phyloP scores from a whole-genome alignment of 2,888 invertebrate species.

The Parnassius apollo region DNA sequence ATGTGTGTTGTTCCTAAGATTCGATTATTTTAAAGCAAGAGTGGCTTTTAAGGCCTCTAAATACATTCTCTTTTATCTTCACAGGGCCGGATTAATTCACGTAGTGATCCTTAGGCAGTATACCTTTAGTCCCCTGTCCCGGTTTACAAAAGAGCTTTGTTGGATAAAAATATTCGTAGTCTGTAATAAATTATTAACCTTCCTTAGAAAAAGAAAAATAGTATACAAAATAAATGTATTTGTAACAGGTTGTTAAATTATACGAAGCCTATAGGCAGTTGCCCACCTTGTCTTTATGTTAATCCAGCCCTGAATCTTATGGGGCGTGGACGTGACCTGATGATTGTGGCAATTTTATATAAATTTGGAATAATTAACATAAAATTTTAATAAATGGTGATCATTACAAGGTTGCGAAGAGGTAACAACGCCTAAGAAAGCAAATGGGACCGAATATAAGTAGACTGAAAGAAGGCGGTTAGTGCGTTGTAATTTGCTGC shows the following conservation, averaged over 20 bases:
- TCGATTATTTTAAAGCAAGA: constrained; percentile 17
- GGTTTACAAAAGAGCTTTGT: too few relatives aligned
- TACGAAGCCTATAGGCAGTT: too few relatives aligned
- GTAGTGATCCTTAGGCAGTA: too few relatives aligned
- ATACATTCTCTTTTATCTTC: constrained; percentile 22
- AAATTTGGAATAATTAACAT: neutral
- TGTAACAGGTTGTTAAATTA: too few relatives aligned
- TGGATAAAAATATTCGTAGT: too few relatives aligned
- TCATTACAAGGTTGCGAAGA: too few relatives aligned
- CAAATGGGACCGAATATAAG: constrained; percentile 17
- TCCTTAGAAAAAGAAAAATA: too few relatives aligned
- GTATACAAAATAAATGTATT: too few relatives aligned
- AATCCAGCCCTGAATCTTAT: too few relatives aligned
- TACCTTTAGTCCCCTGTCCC: too few relatives aligned
- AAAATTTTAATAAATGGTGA: neutral
- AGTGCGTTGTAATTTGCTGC: constrained; percentile 6
- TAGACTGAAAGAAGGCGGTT: constrained; percentile 16
- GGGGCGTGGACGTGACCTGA: constrained; percentile 18
- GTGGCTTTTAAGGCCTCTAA: constrained; percentile 13
- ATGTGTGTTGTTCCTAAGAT: constrained; percentile 28
- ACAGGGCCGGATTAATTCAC: neutral
- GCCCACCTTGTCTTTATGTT: too few relatives aligned
- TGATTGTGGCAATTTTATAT: constrained; percentile 9
- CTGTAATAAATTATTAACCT: too few relatives aligned
- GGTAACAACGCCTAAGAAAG: neutral